These are phyloP conservation scores for Accipiter cooperii DNA, from an alignment of 2,113 vertebrate species.

Conservation along the genomic window DNA sequence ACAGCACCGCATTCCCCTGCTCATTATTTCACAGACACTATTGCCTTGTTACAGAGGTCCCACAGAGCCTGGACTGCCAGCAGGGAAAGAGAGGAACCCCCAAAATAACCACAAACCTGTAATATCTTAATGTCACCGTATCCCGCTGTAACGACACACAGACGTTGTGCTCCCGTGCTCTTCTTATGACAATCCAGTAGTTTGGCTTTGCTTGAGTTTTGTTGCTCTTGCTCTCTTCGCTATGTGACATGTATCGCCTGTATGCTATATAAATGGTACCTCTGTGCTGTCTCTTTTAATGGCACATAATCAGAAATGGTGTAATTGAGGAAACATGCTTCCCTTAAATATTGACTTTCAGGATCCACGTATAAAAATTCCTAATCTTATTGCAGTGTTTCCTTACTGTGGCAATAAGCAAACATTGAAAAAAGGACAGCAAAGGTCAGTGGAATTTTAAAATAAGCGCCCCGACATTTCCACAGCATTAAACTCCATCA, in stretches of 20 bases:
- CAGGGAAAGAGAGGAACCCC: constrained; percentile 24
- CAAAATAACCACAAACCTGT: constrained; percentile 35
- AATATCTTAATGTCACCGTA: constrained; percentile 26
- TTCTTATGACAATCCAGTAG: neutral
- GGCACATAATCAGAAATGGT: neutral
- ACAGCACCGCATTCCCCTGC: constrained; percentile 65
- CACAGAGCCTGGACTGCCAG: constrained; percentile 73
- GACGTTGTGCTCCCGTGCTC: neutral
- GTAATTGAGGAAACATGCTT: neutral
- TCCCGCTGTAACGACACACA: neutral
- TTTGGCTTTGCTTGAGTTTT: neutral
- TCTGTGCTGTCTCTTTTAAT: neutral
- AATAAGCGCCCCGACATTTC: constrained; percentile 30
- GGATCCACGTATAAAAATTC: neutral
- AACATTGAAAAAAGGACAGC: neutral
- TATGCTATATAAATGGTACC: neutral
- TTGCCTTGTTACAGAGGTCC: constrained; percentile 85
- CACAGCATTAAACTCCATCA: constrained; percentile 54
- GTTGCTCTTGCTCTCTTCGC: neutral
- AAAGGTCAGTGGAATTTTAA: constrained; percentile 47
- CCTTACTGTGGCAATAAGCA: neutral
- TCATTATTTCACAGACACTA: constrained; percentile 87
- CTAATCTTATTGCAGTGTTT: neutral
- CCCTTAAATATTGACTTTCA: neutral
- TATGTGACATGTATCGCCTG: neutral